Evolutionary conservation across 2,888 invertebrate species (phyloP).

Genomic region (Eupithecia pulchellata): DNA sequence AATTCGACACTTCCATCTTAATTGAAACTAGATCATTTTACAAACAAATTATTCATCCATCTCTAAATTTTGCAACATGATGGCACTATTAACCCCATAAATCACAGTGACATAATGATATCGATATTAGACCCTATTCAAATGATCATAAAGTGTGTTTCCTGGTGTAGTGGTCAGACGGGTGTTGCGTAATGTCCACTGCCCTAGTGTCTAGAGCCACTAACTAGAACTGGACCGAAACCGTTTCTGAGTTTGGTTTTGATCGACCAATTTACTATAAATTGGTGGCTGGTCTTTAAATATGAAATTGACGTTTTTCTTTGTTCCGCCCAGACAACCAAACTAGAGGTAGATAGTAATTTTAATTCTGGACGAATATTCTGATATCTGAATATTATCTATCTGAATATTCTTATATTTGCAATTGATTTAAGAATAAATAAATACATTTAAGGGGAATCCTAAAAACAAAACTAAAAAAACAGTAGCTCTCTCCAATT

Average conservation of each 20-base stretch:
- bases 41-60: neutral
- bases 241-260: neutral
- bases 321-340: too few relatives aligned
- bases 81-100: slow-evolving; percentile 12
- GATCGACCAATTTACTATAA: neutral
- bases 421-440: too few relatives aligned
- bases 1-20: neutral
- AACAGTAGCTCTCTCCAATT: too few relatives aligned
- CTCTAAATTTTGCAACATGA: slow-evolving; percentile 6
- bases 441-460: too few relatives aligned
- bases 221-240: neutral
- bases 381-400: too few relatives aligned
- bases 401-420: too few relatives aligned
- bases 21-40: neutral
- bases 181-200: slow-evolving; percentile 16
- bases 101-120: slow-evolving; percentile 20
- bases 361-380: too few relatives aligned
- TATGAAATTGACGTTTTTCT: too few relatives aligned
- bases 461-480: too few relatives aligned
- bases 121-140: slow-evolving; percentile 11
- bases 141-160: slow-evolving; percentile 1
- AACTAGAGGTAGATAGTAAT: too few relatives aligned
- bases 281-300: neutral
- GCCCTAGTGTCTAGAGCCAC: slow-evolving; percentile 7
- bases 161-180: slow-evolving; percentile 18